Percentiles rank a stretch among this genome's conserved stretches.
phyloP scores from a whole-genome alignment of 2,797 vertebrate genomes.

The Champsocephalus esox region DNA sequence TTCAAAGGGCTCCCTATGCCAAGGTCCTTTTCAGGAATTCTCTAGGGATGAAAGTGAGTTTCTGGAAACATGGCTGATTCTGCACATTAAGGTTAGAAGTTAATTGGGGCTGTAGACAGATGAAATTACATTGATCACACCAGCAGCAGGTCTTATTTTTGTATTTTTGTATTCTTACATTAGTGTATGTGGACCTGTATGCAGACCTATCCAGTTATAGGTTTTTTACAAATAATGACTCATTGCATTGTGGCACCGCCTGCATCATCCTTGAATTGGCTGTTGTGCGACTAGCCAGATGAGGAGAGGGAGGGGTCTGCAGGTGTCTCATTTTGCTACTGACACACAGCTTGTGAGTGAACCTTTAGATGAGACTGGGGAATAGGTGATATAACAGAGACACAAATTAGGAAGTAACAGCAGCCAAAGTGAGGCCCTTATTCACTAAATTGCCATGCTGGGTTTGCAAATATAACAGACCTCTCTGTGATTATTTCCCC shows the following conservation, averaged over 20 bases:
- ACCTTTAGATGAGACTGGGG: conserved; percentile 60
- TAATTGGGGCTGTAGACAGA: conserved; percentile 7
- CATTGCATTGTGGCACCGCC: conserved; percentile 46
- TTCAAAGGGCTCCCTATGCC: background rate
- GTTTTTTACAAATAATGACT: conserved; percentile 60
- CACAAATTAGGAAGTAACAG: conserved; percentile 55
- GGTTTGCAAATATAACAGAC: conserved; percentile 49
- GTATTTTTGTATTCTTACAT: conserved; percentile 9
- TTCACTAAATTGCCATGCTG: conserved; percentile 46
- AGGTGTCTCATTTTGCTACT: conserved; percentile 64
- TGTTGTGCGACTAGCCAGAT: conserved; percentile 63
- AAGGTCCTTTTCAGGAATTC: background rate
- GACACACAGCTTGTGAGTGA: conserved; percentile 64
- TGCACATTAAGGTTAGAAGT: background rate
- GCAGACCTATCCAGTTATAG: conserved; percentile 25
- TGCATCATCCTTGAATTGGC: conserved; percentile 59
- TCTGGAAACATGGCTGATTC: conserved; percentile 2
- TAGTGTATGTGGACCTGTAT: conserved; percentile 28
- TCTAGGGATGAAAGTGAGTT: background rate
- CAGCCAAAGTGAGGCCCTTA: conserved; percentile 40
- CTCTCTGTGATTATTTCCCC: conserved; percentile 61
- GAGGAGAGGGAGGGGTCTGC: conserved; percentile 46
- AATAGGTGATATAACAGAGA: conserved; percentile 66
- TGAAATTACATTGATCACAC: background rate
- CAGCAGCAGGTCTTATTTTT: background rate